Percentiles rank a stretch among this genome's conserved stretches.
Evolutionary conservation across 2,888 invertebrate species (phyloP).

Genomic region (Pyrocoelia pectoralis): DNA sequence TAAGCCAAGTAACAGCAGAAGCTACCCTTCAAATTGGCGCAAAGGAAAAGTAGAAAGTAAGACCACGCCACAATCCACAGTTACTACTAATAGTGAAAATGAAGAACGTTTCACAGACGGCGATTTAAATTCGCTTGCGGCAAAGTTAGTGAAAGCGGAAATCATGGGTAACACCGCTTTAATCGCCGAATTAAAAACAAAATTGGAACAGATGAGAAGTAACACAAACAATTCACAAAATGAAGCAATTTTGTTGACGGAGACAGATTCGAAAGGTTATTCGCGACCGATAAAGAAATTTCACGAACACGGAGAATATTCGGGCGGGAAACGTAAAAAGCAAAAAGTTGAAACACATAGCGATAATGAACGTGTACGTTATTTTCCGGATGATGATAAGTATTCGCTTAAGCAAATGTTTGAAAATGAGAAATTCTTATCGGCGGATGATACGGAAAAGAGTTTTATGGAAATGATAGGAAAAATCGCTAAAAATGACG

Average conservation of each 20-base stretch:
- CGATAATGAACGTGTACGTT: constrained; percentile 77
- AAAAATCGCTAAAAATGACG: constrained; percentile 72
- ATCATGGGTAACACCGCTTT: constrained; percentile 83
- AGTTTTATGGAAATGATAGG: constrained; percentile 80
- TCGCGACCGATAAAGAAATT: constrained; percentile 68
- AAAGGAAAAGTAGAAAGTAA: constrained; percentile 38
- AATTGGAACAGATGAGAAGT: constrained; percentile 76
- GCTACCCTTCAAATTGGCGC: constrained; percentile 32
- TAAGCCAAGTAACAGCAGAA: constrained; percentile 35
- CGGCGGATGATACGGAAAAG: constrained; percentile 80
- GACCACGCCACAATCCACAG: background rate
- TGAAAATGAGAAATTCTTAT: constrained; percentile 81
- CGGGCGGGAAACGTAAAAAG: constrained; percentile 60
- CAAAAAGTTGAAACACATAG: constrained; percentile 75
- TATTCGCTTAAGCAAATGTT: constrained; percentile 87
- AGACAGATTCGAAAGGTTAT: constrained; percentile 72
- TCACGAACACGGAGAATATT: constrained; percentile 60
- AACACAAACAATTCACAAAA: constrained; percentile 26
- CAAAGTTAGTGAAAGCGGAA: constrained; percentile 93
- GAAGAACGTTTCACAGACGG: constrained; percentile 68
- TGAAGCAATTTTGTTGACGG: constrained; percentile 71
- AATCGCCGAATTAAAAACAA: constrained; percentile 74
- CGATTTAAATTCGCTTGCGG: constrained; percentile 90
- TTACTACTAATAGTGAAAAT: constrained; percentile 10
- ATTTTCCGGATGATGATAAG: constrained; percentile 91